Percentiles rank a stretch among this genome's conserved stretches.
Evolutionary conservation across 2,888 invertebrate genomes (phyloP).

Genomic region (Caenorhabditis wallacei): DNA sequence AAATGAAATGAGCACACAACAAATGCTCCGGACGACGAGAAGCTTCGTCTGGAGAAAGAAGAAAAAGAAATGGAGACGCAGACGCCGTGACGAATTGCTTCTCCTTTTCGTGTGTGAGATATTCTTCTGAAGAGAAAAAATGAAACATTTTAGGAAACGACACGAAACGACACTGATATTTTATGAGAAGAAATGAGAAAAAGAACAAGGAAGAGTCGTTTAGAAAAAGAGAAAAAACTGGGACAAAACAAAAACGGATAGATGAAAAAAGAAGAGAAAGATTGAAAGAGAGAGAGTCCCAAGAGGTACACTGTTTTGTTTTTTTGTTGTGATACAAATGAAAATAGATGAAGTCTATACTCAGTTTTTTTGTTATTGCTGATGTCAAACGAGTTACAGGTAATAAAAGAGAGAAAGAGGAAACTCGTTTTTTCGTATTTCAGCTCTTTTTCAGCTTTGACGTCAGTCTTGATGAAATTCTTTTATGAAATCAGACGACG

Average conservation of each 20-base stretch:
- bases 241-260: conserved; percentile 60
- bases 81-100: conserved; percentile 33
- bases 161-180: conserved; percentile 31
- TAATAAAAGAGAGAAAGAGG: conserved; percentile 20
- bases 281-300: conserved; percentile 29
- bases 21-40: conserved; percentile 20
- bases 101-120: conserved; percentile 15
- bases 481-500: conserved; percentile 15
- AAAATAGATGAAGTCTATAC: background rate
- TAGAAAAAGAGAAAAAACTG: conserved; percentile 32
- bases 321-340: conserved; percentile 41
- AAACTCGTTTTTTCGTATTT: conserved; percentile 13
- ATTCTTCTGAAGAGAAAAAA: conserved; percentile 32
- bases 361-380: background rate
- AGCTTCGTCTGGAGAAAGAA: conserved; percentile 22
- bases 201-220: conserved; percentile 37
- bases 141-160: conserved; percentile 45
- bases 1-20: conserved; percentile 23
- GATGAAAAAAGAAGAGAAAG: conserved; percentile 20
- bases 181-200: conserved; percentile 35
- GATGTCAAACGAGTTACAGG: conserved; percentile 16
- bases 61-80: conserved; percentile 35
- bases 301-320: conserved; percentile 49
- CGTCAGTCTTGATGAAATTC: background rate
- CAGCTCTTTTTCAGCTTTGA: conserved; percentile 2